Base-by-base conservation (phyloP, 92 coral and sea anemone genomes). In the Palythoa grandis region DNA sequence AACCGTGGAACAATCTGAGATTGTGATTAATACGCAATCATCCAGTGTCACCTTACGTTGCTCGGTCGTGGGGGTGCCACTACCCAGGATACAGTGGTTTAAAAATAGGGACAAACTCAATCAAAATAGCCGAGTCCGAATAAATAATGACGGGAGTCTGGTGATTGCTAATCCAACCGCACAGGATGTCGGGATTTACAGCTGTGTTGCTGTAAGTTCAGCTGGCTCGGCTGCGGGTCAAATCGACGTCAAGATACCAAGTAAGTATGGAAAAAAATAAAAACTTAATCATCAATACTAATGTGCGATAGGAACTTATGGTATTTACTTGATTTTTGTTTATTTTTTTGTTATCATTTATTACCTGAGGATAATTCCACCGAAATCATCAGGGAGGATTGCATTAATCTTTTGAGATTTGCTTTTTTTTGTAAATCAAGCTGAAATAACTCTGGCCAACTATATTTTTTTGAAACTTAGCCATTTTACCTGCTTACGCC, bases 111-210 rank as follows among this genome's bases (percentile, higher is more conserved):
- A 50, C 14, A 82, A 82, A 40, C 76, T 94, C 5, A 72, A 74
- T 72, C 69, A 38, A 40, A 70, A 37, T 19, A 90, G 87, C 69
- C 91, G 98, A 58, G 87, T 91, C 25, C 72, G 71, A 54, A 78
- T 90, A 65, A 87, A 52, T 78, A 77, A 60, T 22, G 89, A 86
- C 19, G 98, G 92, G 12, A 77, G 74, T 37, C 88, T 94, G 56
- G 75, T 91, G 12, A 92, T 94, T 35, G 74, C 69, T 19, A 88
- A 86, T 52, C 94, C 98, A 83, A 63, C 82, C 74, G 82, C 95
- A 25, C 83, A 85, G 90, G 98, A 94, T 82, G 92, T 89, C 65
- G 98, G 98, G 25, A 78, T 82, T 11, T 94, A 94, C 47, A 90
- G 71, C 10, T 94, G 98, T 73, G 90, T 87, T 0, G 98, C 94